phyloP scores from a whole-genome alignment of 2,888 invertebrate genomes.

The Eupithecia centaureata region DNA sequence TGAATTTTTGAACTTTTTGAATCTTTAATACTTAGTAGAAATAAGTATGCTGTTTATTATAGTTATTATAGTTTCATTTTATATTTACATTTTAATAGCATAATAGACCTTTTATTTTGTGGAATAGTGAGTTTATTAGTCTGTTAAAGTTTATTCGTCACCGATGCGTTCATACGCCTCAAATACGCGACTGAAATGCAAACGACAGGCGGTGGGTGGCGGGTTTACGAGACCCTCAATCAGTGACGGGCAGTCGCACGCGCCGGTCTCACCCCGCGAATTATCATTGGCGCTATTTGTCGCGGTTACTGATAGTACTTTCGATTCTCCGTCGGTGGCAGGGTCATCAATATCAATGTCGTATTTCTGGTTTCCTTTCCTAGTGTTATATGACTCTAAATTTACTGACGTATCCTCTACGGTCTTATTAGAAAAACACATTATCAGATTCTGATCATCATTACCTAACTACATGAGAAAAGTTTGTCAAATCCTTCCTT shows the following conservation, averaged over 20 bases:
- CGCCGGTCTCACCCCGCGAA: slow-evolving; percentile 59
- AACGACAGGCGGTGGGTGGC: slow-evolving; percentile 73
- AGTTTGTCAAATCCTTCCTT: not conserved
- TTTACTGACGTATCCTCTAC: not conserved
- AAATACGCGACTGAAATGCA: slow-evolving; percentile 55
- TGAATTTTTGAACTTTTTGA: too few species aligned
- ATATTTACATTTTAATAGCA: too few species aligned
- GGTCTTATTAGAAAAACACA: not conserved
- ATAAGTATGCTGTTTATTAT: too few species aligned
- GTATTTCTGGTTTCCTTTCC: not conserved
- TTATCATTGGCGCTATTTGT: slow-evolving; percentile 72
- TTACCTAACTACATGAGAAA: too few species aligned
- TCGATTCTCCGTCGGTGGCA: not conserved
- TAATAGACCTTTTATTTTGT: not conserved
- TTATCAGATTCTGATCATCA: not conserved
- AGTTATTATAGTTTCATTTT: too few species aligned
- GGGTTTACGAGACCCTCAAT: slow-evolving; percentile 72
- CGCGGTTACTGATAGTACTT: slow-evolving; percentile 47
- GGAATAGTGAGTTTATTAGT: not conserved
- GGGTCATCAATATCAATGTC: not conserved
- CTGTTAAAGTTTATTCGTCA: slow-evolving; percentile 2
- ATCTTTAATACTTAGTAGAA: too few species aligned
- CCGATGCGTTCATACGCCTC: slow-evolving; percentile 9
- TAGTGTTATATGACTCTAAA: not conserved
- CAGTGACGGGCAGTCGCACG: slow-evolving; percentile 75